Evolutionary conservation across 2,113 vertebrate genomes (phyloP).

Genomic region (Equus quagga): DNA sequence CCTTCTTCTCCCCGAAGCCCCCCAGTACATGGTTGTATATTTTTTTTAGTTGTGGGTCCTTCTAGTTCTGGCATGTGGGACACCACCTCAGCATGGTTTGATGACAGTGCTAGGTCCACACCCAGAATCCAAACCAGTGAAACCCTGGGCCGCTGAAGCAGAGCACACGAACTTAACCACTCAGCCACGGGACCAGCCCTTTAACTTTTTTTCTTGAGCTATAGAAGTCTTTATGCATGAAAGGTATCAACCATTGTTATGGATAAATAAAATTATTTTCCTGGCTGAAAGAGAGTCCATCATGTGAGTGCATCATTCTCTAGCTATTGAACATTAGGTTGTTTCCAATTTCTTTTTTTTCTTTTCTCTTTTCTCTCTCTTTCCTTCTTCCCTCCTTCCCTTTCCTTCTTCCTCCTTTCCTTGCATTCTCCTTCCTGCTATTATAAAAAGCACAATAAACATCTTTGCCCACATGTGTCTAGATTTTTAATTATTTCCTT

Average conservation of each 20-base stretch:
- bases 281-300: neutral
- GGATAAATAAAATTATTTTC: neutral
- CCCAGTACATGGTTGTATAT: too few relatives aligned
- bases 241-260: neutral
- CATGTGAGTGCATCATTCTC: neutral
- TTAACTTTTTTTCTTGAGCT: constrained; percentile 16
- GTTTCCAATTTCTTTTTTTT: neutral
- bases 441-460: neutral
- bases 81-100: too few relatives aligned
- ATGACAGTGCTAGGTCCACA: too few relatives aligned
- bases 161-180: too few relatives aligned
- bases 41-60: too few relatives aligned
- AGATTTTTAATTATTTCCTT: neutral
- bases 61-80: too few relatives aligned
- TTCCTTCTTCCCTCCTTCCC: neutral
- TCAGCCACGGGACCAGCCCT: too few relatives aligned
- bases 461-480: neutral
- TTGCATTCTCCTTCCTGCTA: neutral
- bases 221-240: neutral
- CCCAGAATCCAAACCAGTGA: too few relatives aligned
- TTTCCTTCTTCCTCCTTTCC: neutral
- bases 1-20: too few relatives aligned
- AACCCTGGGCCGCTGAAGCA: too few relatives aligned
- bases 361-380: neutral
- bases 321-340: neutral